Percentiles rank a stretch among this genome's conserved stretches.
These are phyloP conservation scores for Pluvianellus socialis DNA, from an alignment of 2,113 vertebrate species.

Conservation along the genomic window DNA sequence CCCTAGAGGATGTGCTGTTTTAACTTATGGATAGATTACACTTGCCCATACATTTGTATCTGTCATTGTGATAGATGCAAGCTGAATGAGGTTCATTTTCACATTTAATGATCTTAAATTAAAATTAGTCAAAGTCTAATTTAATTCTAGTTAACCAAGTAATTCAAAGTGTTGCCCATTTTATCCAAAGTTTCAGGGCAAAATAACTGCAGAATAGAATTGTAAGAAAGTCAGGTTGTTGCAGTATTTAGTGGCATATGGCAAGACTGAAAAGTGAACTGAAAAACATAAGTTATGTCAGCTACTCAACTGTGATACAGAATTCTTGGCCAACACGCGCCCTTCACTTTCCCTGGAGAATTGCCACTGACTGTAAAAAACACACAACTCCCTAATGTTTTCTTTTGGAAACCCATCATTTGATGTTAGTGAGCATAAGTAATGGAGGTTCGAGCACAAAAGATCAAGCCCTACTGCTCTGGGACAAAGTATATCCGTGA, in stretches of 20 bases:
- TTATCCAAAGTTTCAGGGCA: background rate
- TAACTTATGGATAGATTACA: background rate
- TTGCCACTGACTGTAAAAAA: slow-evolving; percentile 43
- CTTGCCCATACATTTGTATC: background rate
- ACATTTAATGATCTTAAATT: background rate
- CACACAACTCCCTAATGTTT: background rate
- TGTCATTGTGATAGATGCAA: background rate
- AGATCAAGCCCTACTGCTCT: background rate
- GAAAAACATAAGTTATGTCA: slow-evolving; percentile 70
- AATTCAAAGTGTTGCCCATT: slow-evolving; percentile 29
- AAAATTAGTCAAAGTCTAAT: slow-evolving; percentile 12
- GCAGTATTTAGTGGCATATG: slow-evolving; percentile 67
- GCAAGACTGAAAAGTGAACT: slow-evolving; percentile 66
- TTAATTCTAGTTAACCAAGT: slow-evolving; percentile 36
- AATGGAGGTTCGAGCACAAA: slow-evolving; percentile 3
- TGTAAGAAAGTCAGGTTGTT: slow-evolving; percentile 38
- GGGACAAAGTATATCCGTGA: background rate
- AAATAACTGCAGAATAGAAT: background rate
- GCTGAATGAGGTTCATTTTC: background rate
- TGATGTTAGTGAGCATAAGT: background rate
- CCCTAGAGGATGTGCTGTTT: background rate
- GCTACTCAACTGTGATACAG: slow-evolving; percentile 37
- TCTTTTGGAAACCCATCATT: slow-evolving; percentile 22
- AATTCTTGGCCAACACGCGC: slow-evolving; percentile 17
- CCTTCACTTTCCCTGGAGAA: slow-evolving; percentile 65